Base-by-base conservation (phyloP, 1,140 invertebrate species). In the Apis cerana region DNA sequence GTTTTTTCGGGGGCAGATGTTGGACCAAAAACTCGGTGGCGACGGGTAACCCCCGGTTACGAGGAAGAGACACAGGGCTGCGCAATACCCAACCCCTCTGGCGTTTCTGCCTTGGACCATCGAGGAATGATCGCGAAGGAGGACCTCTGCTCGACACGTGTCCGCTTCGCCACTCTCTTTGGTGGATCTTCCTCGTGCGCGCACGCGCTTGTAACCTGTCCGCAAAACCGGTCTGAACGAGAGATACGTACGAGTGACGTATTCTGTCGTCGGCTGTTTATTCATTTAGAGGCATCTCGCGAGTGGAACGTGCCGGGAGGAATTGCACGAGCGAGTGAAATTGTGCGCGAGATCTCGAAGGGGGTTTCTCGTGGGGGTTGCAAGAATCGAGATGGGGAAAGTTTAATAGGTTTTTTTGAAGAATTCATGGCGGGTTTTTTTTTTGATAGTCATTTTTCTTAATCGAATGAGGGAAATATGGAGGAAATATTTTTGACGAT, bases 1-100 rank as follows among this genome's bases (percentile, higher is more conserved):
- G 93, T 94, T 94, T 94, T 94, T 94, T 94, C 93, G 93, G 92
- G 91, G 93, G 92, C 94, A 94, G 94, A 94, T 94, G 94, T 94
- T 94, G 91, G 91, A 89, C 90, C 88, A 90, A 85, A 43, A 89
- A 91, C 90, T 88, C 83, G 76, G 83, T 72, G 62, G 70, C 82
- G 76, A 79, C 76, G 65, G 81, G 62, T 67, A 67, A 27, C 33
- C 23, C 13, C 17, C 11, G 12, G n/a, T 19, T 27, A 27, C 5
- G 54, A 59, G 33, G 23, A 33, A 48, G 19, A 19, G 56, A 27
- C 61, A n/a, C n/a, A 12, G n/a, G 54, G 54, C 21, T 10, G 8
- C 17, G 70, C 33, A 43, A 7, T 27, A 21, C 33, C 33, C 75
- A 48, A 76, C 72, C 74, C 78, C 85, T 86, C 69, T 78, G 82